Evolutionary conservation across 1,140 invertebrate species (phyloP).

Genomic region (Rhagoletis zephyria): DNA sequence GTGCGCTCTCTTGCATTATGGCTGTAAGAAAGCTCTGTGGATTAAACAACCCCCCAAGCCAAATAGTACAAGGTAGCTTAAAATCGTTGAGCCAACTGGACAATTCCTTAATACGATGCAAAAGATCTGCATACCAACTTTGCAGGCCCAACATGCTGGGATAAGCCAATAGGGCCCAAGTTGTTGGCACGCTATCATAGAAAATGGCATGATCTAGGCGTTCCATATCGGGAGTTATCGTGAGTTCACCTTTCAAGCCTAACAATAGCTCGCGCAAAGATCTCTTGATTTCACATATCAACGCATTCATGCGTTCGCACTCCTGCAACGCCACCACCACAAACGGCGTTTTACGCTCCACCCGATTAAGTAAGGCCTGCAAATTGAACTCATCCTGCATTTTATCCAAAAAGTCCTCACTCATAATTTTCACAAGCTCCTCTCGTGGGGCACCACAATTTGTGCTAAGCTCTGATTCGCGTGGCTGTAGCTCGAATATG

Average conservation of each 20-base stretch:
- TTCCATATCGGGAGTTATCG: constrained; percentile 95
- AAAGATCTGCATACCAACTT: constrained; percentile 91
- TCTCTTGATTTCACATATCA: constrained; percentile 86
- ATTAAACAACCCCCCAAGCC: constrained; percentile 96
- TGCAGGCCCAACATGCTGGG: constrained; percentile 88
- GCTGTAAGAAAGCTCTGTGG: constrained; percentile 97
- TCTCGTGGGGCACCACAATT: constrained; percentile 84
- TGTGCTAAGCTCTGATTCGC: constrained; percentile 84
- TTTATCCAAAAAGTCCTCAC: constrained; percentile 93
- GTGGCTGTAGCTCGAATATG: constrained; percentile 93
- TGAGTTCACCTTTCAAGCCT: constrained; percentile 93
- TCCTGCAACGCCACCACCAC: constrained; percentile 95
- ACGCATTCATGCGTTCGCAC: constrained; percentile 93
- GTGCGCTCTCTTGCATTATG: constrained; percentile 96
- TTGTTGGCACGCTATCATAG: constrained; percentile 87
- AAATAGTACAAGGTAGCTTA: constrained; percentile 87
- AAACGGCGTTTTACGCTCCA: constrained; percentile 92
- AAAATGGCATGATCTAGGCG: constrained; percentile 87
- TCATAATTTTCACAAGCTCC: constrained; percentile 86
- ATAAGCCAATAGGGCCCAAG: constrained; percentile 90
- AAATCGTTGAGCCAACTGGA: constrained; percentile 87
- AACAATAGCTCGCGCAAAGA: constrained; percentile 90
- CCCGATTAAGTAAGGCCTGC: constrained; percentile 87
- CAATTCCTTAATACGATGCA: constrained; percentile 86
- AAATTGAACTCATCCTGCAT: constrained; percentile 93